Evolutionary conservation across 2,888 invertebrate species (phyloP).

Genomic region (Mantis religiosa): DNA sequence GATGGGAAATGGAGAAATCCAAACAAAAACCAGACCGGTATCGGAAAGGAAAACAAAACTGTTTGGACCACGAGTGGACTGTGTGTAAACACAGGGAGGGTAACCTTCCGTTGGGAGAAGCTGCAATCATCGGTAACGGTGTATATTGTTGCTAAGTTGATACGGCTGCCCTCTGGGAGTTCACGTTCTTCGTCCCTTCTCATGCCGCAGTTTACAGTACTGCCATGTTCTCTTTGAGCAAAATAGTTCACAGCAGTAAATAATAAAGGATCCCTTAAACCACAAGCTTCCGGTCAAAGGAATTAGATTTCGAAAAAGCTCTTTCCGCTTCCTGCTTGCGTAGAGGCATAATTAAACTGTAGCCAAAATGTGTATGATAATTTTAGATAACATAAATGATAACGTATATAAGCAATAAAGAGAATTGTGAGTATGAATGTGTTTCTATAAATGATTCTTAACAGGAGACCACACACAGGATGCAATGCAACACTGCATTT

Average conservation of each 20-base stretch:
- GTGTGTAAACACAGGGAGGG: neutral
- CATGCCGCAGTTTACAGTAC: neutral
- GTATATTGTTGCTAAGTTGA: neutral
- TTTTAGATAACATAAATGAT: too few relatives aligned
- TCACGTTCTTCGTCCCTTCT: neutral
- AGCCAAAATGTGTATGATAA: too few relatives aligned
- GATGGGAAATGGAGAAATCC: neutral
- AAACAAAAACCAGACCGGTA: neutral
- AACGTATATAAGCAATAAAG: too few relatives aligned
- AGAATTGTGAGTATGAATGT: too few relatives aligned
- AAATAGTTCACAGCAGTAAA: neutral
- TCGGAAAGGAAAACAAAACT: neutral
- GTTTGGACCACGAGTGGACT: neutral
- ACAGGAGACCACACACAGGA: too few relatives aligned
- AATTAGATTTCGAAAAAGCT: too few relatives aligned
- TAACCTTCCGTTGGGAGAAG: neutral
- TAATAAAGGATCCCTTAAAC: neutral
- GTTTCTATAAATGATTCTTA: too few relatives aligned
- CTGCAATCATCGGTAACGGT: neutral
- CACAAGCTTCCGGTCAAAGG: too few relatives aligned
- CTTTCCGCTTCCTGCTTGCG: too few relatives aligned
- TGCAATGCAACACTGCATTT: too few relatives aligned
- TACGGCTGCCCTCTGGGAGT: neutral
- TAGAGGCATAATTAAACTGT: too few relatives aligned
- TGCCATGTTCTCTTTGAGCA: neutral